Percentiles rank a stretch among this genome's conserved stretches.
Conservation (phyloP, 2,888 invertebrate species). For the Drosophila phalerata region DNA sequence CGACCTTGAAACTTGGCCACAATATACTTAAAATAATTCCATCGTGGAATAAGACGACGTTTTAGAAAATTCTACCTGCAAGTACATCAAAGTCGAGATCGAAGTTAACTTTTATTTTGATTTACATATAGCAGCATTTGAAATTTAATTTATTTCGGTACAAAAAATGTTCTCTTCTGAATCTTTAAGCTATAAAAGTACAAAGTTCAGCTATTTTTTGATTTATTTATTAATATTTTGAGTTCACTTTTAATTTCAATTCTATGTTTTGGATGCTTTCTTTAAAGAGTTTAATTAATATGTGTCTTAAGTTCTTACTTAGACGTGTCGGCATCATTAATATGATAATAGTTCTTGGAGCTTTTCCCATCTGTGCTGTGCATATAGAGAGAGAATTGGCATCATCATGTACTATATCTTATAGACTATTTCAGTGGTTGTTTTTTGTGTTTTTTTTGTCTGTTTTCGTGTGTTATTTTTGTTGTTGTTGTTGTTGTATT, state of each 20-base stretch:
- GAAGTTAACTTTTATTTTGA: no score
- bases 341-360: constrained; percentile 12
- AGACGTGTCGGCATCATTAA: constrained; percentile 14
- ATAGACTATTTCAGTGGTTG: constrained; percentile 26
- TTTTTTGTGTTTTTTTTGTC: background rate
- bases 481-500: constrained; percentile 34
- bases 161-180: no score
- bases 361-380: background rate
- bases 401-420: constrained; percentile 21
- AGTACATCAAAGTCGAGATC: no score
- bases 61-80: no score
- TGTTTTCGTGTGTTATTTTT: constrained; percentile 5
- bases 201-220: no score
- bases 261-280: background rate
- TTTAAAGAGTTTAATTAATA: background rate
- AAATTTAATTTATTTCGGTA: no score
- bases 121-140: no score
- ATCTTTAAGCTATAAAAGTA: no score
- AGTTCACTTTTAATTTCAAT: background rate
- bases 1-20: no score
- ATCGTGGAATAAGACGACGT: no score
- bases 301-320: background rate
- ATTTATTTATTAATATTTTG: no score
- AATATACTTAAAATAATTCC: no score
- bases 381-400: constrained; percentile 7